Evolutionary conservation across 2,888 invertebrate genomes (phyloP).

Genomic region (Flabesymbios commensalis): DNA sequence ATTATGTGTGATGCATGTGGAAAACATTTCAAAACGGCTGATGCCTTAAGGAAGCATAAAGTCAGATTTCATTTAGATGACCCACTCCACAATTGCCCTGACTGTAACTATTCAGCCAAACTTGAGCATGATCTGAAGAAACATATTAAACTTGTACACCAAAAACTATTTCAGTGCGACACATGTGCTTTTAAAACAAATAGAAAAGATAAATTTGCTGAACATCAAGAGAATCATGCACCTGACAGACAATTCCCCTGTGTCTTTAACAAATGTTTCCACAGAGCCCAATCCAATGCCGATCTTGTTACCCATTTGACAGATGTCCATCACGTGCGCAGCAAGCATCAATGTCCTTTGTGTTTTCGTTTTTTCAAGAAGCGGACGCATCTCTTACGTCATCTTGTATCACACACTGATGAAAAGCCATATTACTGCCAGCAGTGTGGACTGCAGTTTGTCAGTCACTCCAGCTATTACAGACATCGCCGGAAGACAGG

Average conservation of each 20-base stretch:
- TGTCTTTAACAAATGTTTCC: constrained; percentile 18
- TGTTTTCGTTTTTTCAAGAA: constrained; percentile 29
- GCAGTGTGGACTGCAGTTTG: constrained; percentile 24
- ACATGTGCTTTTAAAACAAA: constrained; percentile 22
- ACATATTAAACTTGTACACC: constrained; percentile 23
- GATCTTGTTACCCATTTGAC: constrained; percentile 19
- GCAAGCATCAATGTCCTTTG: constrained; percentile 29
- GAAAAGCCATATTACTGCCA: constrained; percentile 25
- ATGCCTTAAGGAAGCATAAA: constrained; percentile 25
- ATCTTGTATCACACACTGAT: constrained; percentile 28
- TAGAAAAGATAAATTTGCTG: constrained; percentile 9
- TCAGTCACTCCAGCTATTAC: constrained; percentile 29
- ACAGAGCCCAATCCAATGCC: constrained; percentile 14
- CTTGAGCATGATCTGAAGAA: constrained; percentile 26
- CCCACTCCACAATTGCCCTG: constrained; percentile 5
- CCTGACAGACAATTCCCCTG: constrained; percentile 20
- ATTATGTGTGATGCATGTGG: constrained; percentile 24
- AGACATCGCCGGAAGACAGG: constrained; percentile 27
- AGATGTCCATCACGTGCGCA: constrained; percentile 14
- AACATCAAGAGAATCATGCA: constrained; percentile 23
- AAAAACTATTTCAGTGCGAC: constrained; percentile 21
- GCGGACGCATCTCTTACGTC: constrained; percentile 30
- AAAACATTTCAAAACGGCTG: constrained; percentile 15
- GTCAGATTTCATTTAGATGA: constrained; percentile 17
- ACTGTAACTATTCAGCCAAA: constrained; percentile 23